Conservation (phyloP, 2,888 invertebrate species). For the Notodonta ziczac region DNA sequence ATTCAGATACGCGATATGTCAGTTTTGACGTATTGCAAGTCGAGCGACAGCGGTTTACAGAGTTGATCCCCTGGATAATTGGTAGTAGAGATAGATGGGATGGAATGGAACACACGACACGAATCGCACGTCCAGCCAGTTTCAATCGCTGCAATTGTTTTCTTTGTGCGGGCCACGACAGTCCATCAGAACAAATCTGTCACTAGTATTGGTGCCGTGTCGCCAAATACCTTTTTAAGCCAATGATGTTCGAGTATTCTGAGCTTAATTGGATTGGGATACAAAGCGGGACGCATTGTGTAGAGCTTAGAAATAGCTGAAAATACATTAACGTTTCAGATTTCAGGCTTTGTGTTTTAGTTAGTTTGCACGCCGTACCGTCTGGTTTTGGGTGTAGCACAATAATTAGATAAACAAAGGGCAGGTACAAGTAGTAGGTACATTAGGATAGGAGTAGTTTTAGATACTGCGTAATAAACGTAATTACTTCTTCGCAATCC, state of each 20-base stretch:
- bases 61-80: slow-evolving; percentile 14
- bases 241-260: neutral
- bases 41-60: too few species aligned
- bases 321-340: neutral
- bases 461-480: too few species aligned
- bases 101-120: slow-evolving; percentile 48
- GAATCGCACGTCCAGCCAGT: slow-evolving; percentile 45
- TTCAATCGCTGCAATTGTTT: slow-evolving; percentile 50
- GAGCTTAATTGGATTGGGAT: neutral
- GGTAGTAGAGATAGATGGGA: slow-evolving; percentile 37
- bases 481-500: too few species aligned
- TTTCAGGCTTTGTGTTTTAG: slow-evolving; percentile 10
- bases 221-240: neutral
- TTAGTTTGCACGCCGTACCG: neutral
- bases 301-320: neutral
- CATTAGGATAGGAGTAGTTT: too few species aligned
- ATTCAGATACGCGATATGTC: too few species aligned
- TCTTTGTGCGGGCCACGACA: slow-evolving; percentile 45
- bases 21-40: too few species aligned
- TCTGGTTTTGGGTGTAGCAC: too few species aligned
- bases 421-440: too few species aligned
- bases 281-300: neutral
- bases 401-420: too few species aligned
- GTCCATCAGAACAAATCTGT: slow-evolving; percentile 9
- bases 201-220: neutral